Base-by-base conservation (phyloP, 2,113 vertebrate genomes). In the Oncorhynchus clarkii region DNA sequence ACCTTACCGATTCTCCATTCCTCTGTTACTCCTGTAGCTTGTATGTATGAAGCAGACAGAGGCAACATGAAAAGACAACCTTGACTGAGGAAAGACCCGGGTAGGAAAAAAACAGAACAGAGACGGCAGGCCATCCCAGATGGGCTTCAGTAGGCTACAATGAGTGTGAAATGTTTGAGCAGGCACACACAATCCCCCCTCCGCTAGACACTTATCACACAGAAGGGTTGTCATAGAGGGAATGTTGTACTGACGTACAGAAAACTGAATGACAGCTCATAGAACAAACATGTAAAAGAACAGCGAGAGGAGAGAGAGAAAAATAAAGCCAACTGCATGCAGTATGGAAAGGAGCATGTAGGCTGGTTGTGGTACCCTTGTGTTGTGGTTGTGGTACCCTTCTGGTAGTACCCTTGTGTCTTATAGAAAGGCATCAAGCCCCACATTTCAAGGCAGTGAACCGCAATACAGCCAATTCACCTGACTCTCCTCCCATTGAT, bases 291-390 rank as follows among this genome's bases (percentile, higher is more conserved):
- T 60, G 27, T 3, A 11, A 11, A 45, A 45, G 39, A 39, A 39
- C 39, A 39, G 9, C 9, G 65, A 57, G 54, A 14, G 54, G 54
- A 57, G 39, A 2, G 39, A 11, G 2, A 45, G 39, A 54, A 54
- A 18, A 54, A 11, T 3, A 62, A 2, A 60, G 70, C 39, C 31
- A 34, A 45, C 77, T 67, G 78, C 31, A 62, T 71, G 67, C 54
- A 69, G 20, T 62, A 75, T 79, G 70, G 51, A 74, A 84, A 80
- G 22, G 18, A 29, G 7, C 54, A 31, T 5, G 51, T 54, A 18
- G 51, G 51, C 51, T 5, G 1, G 14, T 54, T 27, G 27, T 27
- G 27, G 27, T 27, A 27, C 26, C 26, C 26, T 27, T 27, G 26
- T 27, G 26, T 27, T 27, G 27, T 26, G 24, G 24, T 26, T 26